Evolutionary conservation across 1,140 invertebrate genomes (phyloP), one percentile per base, ranked within the genome.

Genomic region (Eurosta solidaginis): DNA sequence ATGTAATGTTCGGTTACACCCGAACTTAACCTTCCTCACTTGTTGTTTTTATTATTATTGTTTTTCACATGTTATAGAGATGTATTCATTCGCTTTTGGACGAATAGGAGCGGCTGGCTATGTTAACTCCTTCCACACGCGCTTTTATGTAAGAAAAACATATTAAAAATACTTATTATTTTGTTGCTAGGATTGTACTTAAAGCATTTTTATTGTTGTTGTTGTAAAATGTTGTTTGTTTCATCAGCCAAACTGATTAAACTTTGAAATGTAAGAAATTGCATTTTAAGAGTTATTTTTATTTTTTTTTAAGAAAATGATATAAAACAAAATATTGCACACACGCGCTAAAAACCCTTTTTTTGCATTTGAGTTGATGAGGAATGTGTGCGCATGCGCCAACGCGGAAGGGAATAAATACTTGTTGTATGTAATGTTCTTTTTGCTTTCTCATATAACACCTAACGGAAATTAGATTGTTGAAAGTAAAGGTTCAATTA

Each of bases 161-260:
- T n/a, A n/a, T n/a, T n/a, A n/a, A n/a, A n/a, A 59, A 59, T 59
- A 29, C 54, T 59, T 59, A 59, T 59, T 59, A 59, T 14, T 36
- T 59, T 59, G 27, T 17, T 59, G 10, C 12, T 20, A 14, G n/a
- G n/a, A n/a, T n/a, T n/a, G n/a, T n/a, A n/a, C n/a, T n/a, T n/a
- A n/a, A n/a, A n/a, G n/a, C n/a, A n/a, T n/a, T n/a, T n/a, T n/a
- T n/a, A n/a, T n/a, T n/a, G n/a, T n/a, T n/a, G n/a, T n/a, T n/a
- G n/a, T n/a, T n/a, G n/a, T n/a, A n/a, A n/a, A n/a, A n/a, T n/a
- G 25, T 33, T 27, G 20, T 59, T 33, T 59, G 12, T 59, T 29
- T 17, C 27, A 29, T 0, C 54, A 33, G 14, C 45, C 29, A 59
- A 59, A 59, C 54, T 59, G 54, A 59, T 59, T 59, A 59, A 59